phyloP scores from a whole-genome alignment of 2,113 vertebrate genomes.

The Acanthisitta chloris region DNA sequence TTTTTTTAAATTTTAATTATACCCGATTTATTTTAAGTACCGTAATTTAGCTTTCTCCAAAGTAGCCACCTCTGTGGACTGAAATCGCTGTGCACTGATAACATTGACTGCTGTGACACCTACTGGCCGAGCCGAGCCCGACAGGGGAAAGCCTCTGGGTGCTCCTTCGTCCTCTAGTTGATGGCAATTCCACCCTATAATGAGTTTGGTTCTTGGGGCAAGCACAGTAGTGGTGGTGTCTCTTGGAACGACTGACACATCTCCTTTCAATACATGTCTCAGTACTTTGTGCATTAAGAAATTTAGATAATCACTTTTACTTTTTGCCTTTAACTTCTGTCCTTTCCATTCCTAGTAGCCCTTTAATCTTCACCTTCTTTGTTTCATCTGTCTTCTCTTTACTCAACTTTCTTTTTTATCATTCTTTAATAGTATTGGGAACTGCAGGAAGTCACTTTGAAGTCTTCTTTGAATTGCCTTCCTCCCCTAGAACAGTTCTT shows the following conservation, averaged over 20 bases:
- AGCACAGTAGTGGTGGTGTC: not conserved
- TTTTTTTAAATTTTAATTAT: not conserved
- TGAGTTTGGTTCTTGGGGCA: not conserved
- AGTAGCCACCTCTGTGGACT: not conserved
- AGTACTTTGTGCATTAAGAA: not conserved
- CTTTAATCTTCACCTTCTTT: constrained; percentile 54
- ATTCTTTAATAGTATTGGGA: constrained; percentile 3
- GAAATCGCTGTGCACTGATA: not conserved
- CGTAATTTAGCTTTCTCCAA: not conserved
- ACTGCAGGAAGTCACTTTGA: constrained; percentile 45
- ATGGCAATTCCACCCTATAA: not conserved
- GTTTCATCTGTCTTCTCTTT: not conserved
- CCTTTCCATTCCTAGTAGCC: not conserved
- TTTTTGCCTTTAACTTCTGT: not conserved
- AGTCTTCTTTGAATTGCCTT: constrained; percentile 11
- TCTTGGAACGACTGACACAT: not conserved
- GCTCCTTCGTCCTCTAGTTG: not conserved
- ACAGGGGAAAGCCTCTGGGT: not conserved
- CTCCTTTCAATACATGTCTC: not conserved
- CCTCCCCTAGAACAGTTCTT: not conserved
- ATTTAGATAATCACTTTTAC: not conserved
- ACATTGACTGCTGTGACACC: constrained; percentile 36
- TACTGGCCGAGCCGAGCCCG: not conserved
- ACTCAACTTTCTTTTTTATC: constrained; percentile 8
- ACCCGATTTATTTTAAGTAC: not conserved